These are phyloP conservation scores for Liopterus haemorrhoidalis DNA, from an alignment of 2,888 invertebrate genomes.

Conservation along the genomic window DNA sequence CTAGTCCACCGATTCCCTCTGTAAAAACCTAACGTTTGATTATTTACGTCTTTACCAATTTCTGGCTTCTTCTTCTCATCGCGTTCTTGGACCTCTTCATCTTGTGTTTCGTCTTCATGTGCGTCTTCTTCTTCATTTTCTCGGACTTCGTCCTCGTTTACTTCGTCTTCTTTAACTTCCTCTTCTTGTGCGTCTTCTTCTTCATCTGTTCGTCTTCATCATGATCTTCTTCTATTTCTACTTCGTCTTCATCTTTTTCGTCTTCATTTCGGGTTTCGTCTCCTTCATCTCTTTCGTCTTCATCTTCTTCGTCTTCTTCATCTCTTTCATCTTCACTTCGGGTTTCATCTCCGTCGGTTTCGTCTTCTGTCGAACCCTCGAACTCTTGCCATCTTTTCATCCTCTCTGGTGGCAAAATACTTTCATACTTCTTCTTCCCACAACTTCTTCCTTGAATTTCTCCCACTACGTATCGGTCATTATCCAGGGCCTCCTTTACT, in stretches of 20 bases:
- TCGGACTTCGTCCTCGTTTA: too few relatives aligned
- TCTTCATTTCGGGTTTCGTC: neutral
- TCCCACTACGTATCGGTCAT: conserved; percentile 16
- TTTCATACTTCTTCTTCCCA: conserved; percentile 17
- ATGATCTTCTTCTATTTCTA: conserved; percentile 1
- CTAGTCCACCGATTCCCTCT: too few relatives aligned
- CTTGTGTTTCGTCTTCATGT: too few relatives aligned
- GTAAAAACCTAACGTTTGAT: too few relatives aligned
- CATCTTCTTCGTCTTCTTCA: conserved; percentile 3
- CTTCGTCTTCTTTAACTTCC: too few relatives aligned
- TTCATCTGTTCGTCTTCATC: too few relatives aligned
- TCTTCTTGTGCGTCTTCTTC: too few relatives aligned
- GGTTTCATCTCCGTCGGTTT: conserved; percentile 17
- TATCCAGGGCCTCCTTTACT: conserved; percentile 12
- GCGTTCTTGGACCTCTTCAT: too few relatives aligned
- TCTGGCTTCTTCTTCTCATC: too few relatives aligned
- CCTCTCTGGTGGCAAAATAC: conserved; percentile 20
- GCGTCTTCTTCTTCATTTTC: too few relatives aligned
- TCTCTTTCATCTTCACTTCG: conserved; percentile 12
- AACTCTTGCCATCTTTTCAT: conserved; percentile 16
- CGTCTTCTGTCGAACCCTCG: too few relatives aligned
- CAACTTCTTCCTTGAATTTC: conserved; percentile 17
- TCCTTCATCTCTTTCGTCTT: neutral
- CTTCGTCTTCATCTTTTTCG: neutral
- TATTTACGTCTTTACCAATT: too few relatives aligned